Evolutionary conservation across 2,797 vertebrate species (phyloP).

Genomic region (Phataginus tricuspis): DNA sequence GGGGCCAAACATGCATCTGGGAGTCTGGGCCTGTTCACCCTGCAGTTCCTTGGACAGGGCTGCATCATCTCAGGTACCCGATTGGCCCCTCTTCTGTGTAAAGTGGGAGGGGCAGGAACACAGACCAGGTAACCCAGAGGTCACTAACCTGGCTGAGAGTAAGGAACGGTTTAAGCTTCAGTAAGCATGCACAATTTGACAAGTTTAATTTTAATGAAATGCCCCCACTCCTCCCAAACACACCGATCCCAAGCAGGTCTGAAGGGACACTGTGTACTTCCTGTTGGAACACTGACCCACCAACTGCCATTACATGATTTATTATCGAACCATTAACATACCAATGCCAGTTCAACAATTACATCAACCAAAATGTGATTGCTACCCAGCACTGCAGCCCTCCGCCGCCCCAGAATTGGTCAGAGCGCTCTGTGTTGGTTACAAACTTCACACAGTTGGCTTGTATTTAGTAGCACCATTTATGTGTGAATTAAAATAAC

Average conservation of each 20-base stretch:
- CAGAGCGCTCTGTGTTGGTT: background rate
- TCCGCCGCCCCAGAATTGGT: background rate
- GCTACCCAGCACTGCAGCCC: background rate
- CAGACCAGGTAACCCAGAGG: background rate
- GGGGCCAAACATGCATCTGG: background rate
- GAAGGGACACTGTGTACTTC: background rate
- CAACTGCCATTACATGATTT: background rate
- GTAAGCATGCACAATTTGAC: accelerated
- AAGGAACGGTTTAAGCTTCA: background rate
- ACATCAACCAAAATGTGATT: background rate
- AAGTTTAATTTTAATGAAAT: background rate
- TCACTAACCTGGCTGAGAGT: background rate
- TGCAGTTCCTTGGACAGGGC: background rate
- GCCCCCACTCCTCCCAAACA: background rate
- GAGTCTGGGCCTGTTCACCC: background rate
- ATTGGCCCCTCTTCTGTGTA: background rate
- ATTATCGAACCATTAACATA: background rate
- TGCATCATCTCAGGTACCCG: too few relatives aligned
- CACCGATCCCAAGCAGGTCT: background rate
- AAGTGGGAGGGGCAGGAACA: background rate
- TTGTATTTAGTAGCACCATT: background rate
- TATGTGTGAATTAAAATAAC: background rate
- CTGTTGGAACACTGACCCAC: background rate
- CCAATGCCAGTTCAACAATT: background rate
- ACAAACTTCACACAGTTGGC: background rate